Evolutionary conservation across 2,113 vertebrate species (phyloP), one percentile per base, ranked within the genome.

Genomic region (Empidonax alnorum): DNA sequence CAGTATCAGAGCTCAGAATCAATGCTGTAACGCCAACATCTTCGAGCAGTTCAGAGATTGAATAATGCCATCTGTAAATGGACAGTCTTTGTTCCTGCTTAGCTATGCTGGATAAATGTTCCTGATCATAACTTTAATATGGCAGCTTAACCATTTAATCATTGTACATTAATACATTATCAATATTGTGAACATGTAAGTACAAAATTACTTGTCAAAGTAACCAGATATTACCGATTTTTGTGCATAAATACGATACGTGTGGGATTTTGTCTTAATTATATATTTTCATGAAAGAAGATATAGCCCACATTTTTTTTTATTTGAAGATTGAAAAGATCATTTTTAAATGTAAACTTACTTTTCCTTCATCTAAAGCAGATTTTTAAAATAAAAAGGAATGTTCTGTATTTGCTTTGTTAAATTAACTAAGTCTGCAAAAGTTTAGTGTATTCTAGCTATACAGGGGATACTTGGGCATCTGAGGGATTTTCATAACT

Each of bases 61-160:
- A 97, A 96, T 87, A 95, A 95, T 65, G 73, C 95, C 97, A 89
- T 92, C 93, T 94, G 87, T 66, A 92, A 97, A 90, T 41, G 89
- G 93, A 75, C 95, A 93, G 93, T 79, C 97, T 98, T 96, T 97
- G 96, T 96, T 96, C 96, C 94, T 94, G 91, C 96, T 93, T 85
- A 62, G 83, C 96, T 90, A 44, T 83, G 84, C 94, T 84, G 96
- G 92, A 96, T 91, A 93, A 96, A 96, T 72, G 92, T 27, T 95
- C 88, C 91, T 17, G 28, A 90, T 96, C 95, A 50, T 95, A 97
- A 96, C 89, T 97, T 94, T 87, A 95, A 94, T 88, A 97, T 96
- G 97, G 97, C 97, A 98, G 96, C 96, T 97, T 98, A 97, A 96
- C 97, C 96, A 97, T 97, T 98, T 97, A 97, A 97, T 98, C 97